Evolutionary conservation across 2,888 invertebrate species (phyloP).

Genomic region (Pegoplata infirma): DNA sequence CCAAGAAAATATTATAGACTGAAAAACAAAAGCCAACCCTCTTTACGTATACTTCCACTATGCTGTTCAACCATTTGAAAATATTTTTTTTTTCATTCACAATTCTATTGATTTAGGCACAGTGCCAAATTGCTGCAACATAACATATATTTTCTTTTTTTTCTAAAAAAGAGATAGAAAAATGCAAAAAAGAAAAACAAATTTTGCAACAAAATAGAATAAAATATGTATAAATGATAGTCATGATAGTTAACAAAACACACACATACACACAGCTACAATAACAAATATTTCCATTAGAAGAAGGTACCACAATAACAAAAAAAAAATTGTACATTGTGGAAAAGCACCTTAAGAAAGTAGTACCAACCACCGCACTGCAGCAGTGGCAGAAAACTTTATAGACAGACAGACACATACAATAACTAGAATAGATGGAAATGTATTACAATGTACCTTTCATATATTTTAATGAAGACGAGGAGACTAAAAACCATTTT

Average conservation of each 20-base stretch:
- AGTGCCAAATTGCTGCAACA: constrained; percentile 65
- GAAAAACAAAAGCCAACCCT: background rate
- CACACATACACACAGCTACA: constrained; percentile 27
- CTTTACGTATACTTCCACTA: background rate
- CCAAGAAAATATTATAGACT: background rate
- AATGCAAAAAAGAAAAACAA: constrained; percentile 9
- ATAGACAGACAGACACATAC: constrained; percentile 7
- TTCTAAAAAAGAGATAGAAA: constrained; percentile 12
- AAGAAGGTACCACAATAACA: constrained; percentile 27
- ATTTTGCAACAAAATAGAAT: constrained; percentile 34
- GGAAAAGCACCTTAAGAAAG: constrained; percentile 36
- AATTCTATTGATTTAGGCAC: constrained; percentile 67
- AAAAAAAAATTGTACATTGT: background rate
- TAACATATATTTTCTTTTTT: constrained; percentile 23
- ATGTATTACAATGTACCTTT: background rate
- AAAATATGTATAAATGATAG: constrained; percentile 2
- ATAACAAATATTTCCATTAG: constrained; percentile 17
- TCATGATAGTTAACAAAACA: background rate
- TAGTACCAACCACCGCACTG: constrained; percentile 46
- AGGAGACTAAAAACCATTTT: background rate
- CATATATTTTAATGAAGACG: background rate
- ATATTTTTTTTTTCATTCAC: constrained; percentile 9
- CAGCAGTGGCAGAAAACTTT: constrained; percentile 37
- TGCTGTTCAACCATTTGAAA: constrained; percentile 23
- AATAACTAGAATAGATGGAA: background rate